These are phyloP conservation scores for Venturia canescens DNA, from an alignment of 1,140 invertebrate genomes.

Conservation along the genomic window DNA sequence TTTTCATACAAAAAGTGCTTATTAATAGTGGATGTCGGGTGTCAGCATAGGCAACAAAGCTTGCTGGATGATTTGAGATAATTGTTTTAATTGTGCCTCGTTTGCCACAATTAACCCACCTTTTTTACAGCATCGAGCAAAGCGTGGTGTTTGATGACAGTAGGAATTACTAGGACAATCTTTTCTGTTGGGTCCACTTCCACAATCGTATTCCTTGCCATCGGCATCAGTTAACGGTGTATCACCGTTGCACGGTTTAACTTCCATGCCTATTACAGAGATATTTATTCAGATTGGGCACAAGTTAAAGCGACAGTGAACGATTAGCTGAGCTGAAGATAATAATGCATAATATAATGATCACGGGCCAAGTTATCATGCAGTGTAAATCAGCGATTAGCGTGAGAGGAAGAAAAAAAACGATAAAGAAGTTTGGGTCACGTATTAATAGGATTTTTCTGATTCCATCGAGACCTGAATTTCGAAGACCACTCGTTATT, in stretches of 20 bases:
- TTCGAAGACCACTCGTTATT: background rate
- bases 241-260: slow-evolving; percentile 91
- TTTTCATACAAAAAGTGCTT: too few species aligned
- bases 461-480: background rate
- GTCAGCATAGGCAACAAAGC: too few species aligned
- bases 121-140: slow-evolving; percentile 90
- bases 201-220: slow-evolving; percentile 89
- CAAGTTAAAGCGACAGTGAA: background rate
- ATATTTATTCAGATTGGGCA: slow-evolving; percentile 46
- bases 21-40: too few species aligned
- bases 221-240: slow-evolving; percentile 84
- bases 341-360: background rate
- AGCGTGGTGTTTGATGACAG: slow-evolving; percentile 88
- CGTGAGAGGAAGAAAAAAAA: slow-evolving; percentile 20
- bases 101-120: slow-evolving; percentile 74
- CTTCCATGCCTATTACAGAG: slow-evolving; percentile 83
- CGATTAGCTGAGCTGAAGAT: background rate
- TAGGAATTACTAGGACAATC: slow-evolving; percentile 90
- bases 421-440: background rate
- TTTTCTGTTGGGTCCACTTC: slow-evolving; percentile 85
- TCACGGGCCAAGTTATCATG: slow-evolving; percentile 35
- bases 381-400: slow-evolving; percentile 1
- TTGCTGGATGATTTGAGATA: background rate
- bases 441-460: slow-evolving; percentile 44
- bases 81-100: too few species aligned